Evolutionary conservation across 2,888 invertebrate species (phyloP), one percentile per base, ranked within the genome.

Genomic region (Aromia moschata): DNA sequence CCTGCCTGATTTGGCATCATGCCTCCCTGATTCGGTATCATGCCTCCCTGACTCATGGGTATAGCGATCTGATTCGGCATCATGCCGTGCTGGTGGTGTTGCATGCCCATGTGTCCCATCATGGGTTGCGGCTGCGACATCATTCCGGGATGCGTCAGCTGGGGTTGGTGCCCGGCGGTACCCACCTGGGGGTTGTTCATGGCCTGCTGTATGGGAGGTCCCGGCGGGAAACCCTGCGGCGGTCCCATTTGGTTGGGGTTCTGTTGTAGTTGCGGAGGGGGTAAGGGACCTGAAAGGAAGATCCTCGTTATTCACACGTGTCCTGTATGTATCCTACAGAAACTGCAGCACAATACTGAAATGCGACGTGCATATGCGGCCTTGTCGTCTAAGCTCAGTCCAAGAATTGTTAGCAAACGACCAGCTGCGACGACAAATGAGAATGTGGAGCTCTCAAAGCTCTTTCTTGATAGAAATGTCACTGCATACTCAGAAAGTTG

Each of bases 71-170:
- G 33, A 33, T 10, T 33, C 10, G 25, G 44, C 40, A 52, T 40
- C 37, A 57, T 47, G 14, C 55, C 59, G 20, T 18, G 10, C 20
- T 44, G 55, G 11, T 17, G 31, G 1, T 40, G 43, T 20, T 38
- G 44, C 30, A 59, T 38, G 4, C 31, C 36, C 1, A 33, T 46
- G 11, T 46, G 52, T 1, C 58, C 60, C 51, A 67, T 62, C 58
- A 65, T 66, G 45, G 74, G 77, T 30, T 73, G 64, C 2, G 67
- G 63, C n/a, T n/a, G n/a, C n/a, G n/a, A n/a, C n/a, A n/a, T n/a
- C 38, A 65, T 49, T 33, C 60, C 64, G 30, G 63, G 67, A 47
- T 67, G 51, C n/a, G 37, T 51, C 45, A 49, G 56, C 30, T 58
- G 60, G 44, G 52, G 60, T 56, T 70, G 62, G 31, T 63, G 67